Base-by-base conservation (phyloP, 2,797 vertebrate species). In the Mycteria americana region DNA sequence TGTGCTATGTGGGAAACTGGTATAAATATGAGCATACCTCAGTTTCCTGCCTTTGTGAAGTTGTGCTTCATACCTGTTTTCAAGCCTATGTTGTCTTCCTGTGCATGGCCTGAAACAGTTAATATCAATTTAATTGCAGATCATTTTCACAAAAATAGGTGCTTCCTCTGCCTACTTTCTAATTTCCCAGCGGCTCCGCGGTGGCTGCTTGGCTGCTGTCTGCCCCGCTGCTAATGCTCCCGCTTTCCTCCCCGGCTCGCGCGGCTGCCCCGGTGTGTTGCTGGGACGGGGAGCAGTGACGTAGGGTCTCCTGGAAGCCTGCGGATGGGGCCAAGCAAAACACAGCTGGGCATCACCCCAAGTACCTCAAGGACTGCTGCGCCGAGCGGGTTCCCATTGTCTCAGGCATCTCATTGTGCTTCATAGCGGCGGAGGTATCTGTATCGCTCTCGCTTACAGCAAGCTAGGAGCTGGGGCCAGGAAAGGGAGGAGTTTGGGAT, bases 31-130 rank as follows among this genome's bases (percentile, higher is more conserved):
- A 35, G 16, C 56, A 33, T 18, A 23, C 39, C 74, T 86, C 27
- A n/a, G 22, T 88, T 86, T 94, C 76, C 94, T 94, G 65, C 65
- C 57, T 81, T 88, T 92, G 73, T 88, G 46, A 90, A 86, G 24
- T 18, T 69, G 27, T 65, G 41, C 53, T 85, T 90, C 30, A 2
- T 80, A 33, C 48, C 48, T 54, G 15, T 79, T 88, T 80, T 79
- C 88, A 92, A 85, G 27, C 67, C 33, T 46, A 1, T 1, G 0
- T 59, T 89, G 46, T 84, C 54, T 83, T 93, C 57, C 57, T 73
- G 33, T 84, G 11, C 28, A 14, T 64, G 37, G 14, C 84, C 60
- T 91, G 76, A 80, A 88, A 72, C 45, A 76, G 46, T 88, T 84
- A 70, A 31, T 69, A 85, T 13, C 25, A 35, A 27, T 67, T 70